Evolutionary conservation across 1,140 invertebrate species (phyloP), one percentile per base, ranked within the genome.

Genomic region (Zaprionus inermis): DNA sequence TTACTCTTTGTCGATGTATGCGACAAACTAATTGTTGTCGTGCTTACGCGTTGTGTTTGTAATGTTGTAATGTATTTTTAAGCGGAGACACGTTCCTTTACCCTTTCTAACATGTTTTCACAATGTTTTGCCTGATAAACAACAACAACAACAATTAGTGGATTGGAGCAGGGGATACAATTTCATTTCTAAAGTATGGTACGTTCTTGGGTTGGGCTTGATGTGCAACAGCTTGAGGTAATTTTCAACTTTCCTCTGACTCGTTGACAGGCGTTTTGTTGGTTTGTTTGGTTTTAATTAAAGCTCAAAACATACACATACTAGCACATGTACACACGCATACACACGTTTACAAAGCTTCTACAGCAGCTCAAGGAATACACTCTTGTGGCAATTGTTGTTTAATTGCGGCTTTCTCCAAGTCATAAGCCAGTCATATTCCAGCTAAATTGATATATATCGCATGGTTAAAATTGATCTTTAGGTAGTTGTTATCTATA

Each of bases 21-120:
- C 91, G 83, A 90, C 79, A 90, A 83, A 91, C 88, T 91, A 91
- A 91, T 91, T 91, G 88, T 91, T 78, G 73, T 56, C 44, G 16
- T 71, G 70, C 75, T 80, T 86, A 63, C 58, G 46, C 58, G 54
- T 14, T 77, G 65, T 76, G 75, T 83, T 78, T 75, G 78, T 89
- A 89, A 91, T 91, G 84, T 81, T 75, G 78, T 89, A 89, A 91
- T 91, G 85, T 81, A 81, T 90, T 85, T 89, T 89, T 90, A 90
- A 89, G 81, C 86, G 52, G 68, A 88, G 84, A 70, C 84, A 88
- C 76, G 73, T 59, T 80, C 56, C n/a, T 16, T 16, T 18, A n/a
- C 0, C n/a, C 38, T 6, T 7, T 6, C 79, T 70, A 76, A 79
- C 84, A 88, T 89, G 84, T 88, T 88, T 89, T 89, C 80, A 84